A percentile compares a stretch with the other conserved stretches of the same genome.
Evolutionary conservation across 2,113 vertebrate species (phyloP).

Genomic region (Macrotis lagotis): DNA sequence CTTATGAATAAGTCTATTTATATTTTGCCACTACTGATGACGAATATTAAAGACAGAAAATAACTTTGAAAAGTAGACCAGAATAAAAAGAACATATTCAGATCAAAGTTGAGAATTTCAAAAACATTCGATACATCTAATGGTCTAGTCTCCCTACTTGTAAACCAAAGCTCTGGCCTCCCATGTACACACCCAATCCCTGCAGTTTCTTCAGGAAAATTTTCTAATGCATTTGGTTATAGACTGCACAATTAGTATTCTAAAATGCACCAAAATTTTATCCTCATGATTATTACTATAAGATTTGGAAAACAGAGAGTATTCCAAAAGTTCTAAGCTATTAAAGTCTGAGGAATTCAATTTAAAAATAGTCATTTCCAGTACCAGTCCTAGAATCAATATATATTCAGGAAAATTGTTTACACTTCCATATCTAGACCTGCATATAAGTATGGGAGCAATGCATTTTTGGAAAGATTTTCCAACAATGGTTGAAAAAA

Average conservation of each 20-base stretch:
- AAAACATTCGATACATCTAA: background rate
- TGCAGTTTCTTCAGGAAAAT: background rate
- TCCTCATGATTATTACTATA: background rate
- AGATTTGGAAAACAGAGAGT: background rate
- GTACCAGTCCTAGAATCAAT: background rate
- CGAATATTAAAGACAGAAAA: background rate
- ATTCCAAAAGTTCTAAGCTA: background rate
- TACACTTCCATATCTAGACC: background rate
- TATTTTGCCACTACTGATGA: background rate
- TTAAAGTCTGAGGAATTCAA: background rate
- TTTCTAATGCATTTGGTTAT: background rate
- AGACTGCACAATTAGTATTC: background rate
- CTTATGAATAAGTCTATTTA: background rate
- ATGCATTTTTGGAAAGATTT: background rate
- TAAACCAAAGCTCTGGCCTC: background rate
- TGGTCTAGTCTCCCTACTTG: background rate
- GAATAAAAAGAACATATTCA: constrained; percentile 31
- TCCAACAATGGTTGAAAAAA: background rate
- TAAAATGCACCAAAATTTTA: background rate
- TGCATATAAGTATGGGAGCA: background rate
- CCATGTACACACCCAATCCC: background rate
- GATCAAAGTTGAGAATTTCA: constrained; percentile 44
- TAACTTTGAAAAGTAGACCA: constrained; percentile 45
- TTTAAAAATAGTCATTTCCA: background rate
- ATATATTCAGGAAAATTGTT: background rate